Evolutionary conservation across 2,888 invertebrate species (phyloP).

Genomic region (Eristalis tenax): DNA sequence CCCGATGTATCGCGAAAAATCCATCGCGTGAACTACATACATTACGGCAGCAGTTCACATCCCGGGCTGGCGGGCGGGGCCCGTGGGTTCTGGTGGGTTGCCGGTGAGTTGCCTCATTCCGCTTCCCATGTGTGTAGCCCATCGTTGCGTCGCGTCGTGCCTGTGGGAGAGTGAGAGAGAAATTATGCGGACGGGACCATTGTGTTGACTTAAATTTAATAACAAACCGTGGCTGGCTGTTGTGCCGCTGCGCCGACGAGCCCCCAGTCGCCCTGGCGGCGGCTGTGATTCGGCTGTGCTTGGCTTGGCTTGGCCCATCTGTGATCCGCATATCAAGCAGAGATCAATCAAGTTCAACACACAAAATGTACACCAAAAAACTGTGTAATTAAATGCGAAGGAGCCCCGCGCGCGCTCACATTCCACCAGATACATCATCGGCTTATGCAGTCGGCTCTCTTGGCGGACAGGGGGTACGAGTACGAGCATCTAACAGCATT

Average conservation of each 20-base stretch:
- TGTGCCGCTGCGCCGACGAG: slow-evolving; percentile 28
- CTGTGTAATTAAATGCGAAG: slow-evolving; percentile 65
- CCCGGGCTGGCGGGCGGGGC: neutral
- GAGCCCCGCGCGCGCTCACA: slow-evolving; percentile 16
- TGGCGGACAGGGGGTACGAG: neutral
- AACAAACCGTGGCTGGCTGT: slow-evolving; percentile 29
- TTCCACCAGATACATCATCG: slow-evolving; percentile 51
- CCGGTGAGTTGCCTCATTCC: too few relatives aligned
- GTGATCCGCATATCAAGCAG: slow-evolving; percentile 69
- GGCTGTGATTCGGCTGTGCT: neutral
- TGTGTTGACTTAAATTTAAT: slow-evolving; percentile 54
- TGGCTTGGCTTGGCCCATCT: slow-evolving; percentile 33
- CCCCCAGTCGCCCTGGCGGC: neutral
- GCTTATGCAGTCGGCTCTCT: neutral
- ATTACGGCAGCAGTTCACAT: neutral
- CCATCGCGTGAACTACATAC: slow-evolving; percentile 47
- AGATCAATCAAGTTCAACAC: slow-evolving; percentile 64
- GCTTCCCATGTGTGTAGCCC: too few relatives aligned
- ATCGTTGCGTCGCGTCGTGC: neutral
- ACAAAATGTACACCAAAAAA: neutral
- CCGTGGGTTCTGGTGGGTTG: too few relatives aligned
- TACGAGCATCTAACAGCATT: neutral
- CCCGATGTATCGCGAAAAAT: slow-evolving; percentile 40
- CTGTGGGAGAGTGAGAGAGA: neutral
- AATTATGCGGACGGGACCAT: slow-evolving; percentile 23